Conservation (phyloP, 2,888 invertebrate species). For the Axea sp. region DNA sequence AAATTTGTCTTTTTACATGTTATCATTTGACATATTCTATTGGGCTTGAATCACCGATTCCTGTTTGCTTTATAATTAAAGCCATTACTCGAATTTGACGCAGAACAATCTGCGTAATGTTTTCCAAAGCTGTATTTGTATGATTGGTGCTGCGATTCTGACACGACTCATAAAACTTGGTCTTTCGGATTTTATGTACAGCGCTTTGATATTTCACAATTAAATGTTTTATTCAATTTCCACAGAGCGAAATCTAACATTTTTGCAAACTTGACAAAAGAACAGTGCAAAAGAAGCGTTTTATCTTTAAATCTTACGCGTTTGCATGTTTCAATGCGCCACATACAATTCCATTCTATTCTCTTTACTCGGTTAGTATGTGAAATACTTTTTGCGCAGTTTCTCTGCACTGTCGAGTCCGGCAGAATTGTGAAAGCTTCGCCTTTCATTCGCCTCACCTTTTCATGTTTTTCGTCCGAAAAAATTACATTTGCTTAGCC, state of each 20-base stretch:
- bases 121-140: no score
- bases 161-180: no score
- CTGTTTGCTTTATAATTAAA: no score
- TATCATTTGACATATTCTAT: no score
- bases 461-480: conserved; percentile 6
- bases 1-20: no score
- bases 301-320: conserved; percentile 6
- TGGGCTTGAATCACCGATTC: no score
- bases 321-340: conserved; percentile 8
- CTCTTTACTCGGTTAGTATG: conserved; percentile 10
- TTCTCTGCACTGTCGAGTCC: conserved; percentile 7
- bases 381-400: conserved; percentile 16
- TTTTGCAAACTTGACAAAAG: neutral
- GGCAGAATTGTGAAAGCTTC: neutral
- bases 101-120: no score
- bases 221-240: no score
- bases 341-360: conserved; percentile 8
- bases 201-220: no score
- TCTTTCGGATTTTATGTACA: no score
- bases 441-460: conserved; percentile 5
- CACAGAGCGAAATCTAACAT: neutral
- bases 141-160: no score
- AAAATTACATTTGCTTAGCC: conserved; percentile 18
- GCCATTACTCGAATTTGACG: no score
- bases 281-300: neutral